A percentile compares a stretch with the other conserved stretches of the same genome.
These are phyloP conservation scores for Corticium candelabrum DNA, from an alignment of 37 sponge, comb jelly and placozoan genomes.

Conservation along the genomic window DNA sequence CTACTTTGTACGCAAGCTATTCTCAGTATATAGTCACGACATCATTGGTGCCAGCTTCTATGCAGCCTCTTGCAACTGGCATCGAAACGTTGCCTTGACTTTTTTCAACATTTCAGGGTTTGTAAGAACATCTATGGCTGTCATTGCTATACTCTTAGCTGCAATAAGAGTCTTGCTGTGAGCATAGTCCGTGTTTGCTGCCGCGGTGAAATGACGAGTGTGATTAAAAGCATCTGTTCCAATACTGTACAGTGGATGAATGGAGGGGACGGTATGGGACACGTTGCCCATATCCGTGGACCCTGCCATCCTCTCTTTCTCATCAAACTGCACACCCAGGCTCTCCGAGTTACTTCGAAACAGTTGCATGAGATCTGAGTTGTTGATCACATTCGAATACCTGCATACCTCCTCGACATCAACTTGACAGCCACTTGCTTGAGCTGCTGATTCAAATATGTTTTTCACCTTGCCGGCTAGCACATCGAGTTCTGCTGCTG, in stretches of 20 bases:
- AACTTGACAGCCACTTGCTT: constrained; percentile 24
- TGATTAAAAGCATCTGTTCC: constrained; percentile 41
- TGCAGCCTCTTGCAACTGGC: too few species aligned
- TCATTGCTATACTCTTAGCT: constrained; percentile 62
- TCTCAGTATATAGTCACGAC: too few species aligned
- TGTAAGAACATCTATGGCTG: constrained; percentile 56
- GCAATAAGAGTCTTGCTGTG: constrained; percentile 31
- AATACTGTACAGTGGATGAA: constrained; percentile 66
- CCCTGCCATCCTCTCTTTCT: too few species aligned
- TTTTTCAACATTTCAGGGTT: constrained; percentile 27
- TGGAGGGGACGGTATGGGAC: constrained; percentile 59
- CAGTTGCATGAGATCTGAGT: constrained; percentile 23
- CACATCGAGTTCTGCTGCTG: constrained; percentile 12
- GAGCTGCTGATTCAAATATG: constrained; percentile 58
- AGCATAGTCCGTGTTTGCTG: constrained; percentile 47
- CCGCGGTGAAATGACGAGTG: constrained; percentile 52
- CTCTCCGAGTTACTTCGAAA: constrained; percentile 26
- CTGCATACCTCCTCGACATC: constrained; percentile 2
- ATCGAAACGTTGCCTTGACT: too few species aligned
- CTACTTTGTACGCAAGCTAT: too few species aligned
- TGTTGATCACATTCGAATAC: constrained; percentile 46
- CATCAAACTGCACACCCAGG: too few species aligned
- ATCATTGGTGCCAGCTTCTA: too few species aligned
- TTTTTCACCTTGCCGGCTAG: constrained; percentile 26
- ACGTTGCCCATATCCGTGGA: constrained; percentile 84